Conservation (phyloP, 2,113 vertebrate species). For the Tupaia tana region DNA sequence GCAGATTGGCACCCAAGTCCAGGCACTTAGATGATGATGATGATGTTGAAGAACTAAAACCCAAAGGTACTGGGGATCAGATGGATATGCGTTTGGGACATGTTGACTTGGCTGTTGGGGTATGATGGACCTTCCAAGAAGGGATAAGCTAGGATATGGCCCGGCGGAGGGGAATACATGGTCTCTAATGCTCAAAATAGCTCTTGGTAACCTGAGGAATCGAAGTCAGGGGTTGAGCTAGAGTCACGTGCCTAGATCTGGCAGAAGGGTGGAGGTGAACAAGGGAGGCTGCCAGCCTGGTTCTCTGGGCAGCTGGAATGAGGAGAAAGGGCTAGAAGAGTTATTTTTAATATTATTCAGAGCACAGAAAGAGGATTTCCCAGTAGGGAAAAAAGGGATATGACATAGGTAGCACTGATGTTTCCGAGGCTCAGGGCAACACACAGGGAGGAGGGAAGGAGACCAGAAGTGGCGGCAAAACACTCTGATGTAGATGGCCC, state of each 20-base stretch:
- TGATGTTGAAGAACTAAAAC: background rate
- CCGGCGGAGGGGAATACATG: slow-evolving; percentile 34
- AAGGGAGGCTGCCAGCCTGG: background rate
- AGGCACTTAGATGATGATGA: background rate
- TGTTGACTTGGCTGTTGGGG: background rate
- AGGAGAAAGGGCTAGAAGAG: slow-evolving; percentile 50
- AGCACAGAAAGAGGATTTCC: slow-evolving; percentile 62
- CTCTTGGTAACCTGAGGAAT: slow-evolving; percentile 78
- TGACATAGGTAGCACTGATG: slow-evolving; percentile 29
- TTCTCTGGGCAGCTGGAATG: slow-evolving; percentile 45
- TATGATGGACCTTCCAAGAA: slow-evolving; percentile 55
- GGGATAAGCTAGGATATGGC: slow-evolving; percentile 56
- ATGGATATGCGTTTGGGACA: background rate
- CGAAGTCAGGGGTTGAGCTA: slow-evolving; percentile 65
- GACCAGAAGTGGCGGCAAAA: background rate
- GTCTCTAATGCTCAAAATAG: slow-evolving; percentile 69
- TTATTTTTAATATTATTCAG: slow-evolving; percentile 66
- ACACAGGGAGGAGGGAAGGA: background rate
- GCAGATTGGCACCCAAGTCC: background rate
- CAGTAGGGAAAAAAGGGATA: slow-evolving; percentile 19
- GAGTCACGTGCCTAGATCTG: slow-evolving; percentile 61
- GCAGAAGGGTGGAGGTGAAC: slow-evolving; percentile 42
- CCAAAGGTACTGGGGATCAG: background rate
- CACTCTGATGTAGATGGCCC: background rate
- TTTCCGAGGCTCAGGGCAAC: background rate